These are phyloP conservation scores for Camponotus vicinus DNA, from an alignment of 1,140 invertebrate genomes.

Conservation along the genomic window DNA sequence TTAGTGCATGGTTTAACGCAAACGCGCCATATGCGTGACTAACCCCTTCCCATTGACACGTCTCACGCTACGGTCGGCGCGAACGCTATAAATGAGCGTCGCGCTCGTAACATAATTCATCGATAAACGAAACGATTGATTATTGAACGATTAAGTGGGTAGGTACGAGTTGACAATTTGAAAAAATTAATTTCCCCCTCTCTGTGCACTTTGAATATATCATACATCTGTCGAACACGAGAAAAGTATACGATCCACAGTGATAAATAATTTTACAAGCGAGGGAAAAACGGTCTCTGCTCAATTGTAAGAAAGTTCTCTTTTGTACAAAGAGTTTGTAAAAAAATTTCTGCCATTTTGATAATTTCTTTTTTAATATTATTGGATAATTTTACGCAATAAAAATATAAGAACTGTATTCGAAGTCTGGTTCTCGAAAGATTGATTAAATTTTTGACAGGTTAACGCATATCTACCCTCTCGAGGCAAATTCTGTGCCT, in stretches of 20 bases:
- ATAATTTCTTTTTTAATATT: neutral
- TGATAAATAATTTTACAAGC: neutral
- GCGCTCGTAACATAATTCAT: neutral
- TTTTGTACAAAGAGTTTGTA: neutral
- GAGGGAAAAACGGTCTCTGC: no score
- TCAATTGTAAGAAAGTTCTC: neutral
- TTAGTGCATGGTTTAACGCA: conserved; percentile 14
- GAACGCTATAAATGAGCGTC: neutral
- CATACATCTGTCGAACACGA: neutral
- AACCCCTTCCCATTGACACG: neutral
- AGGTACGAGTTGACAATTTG: conserved; percentile 22
- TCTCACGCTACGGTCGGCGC: neutral
- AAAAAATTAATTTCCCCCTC: neutral
- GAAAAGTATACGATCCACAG: neutral
- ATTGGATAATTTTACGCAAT: neutral
- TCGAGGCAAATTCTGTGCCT: conserved; percentile 24
- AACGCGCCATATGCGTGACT: neutral
- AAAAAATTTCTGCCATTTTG: neutral
- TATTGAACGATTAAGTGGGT: neutral
- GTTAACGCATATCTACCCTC: conserved; percentile 49
- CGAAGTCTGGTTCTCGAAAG: neutral
- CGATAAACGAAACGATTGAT: neutral
- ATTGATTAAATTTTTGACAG: conserved; percentile 35
- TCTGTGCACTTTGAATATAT: no score
- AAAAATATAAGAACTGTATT: conserved; percentile 1